Evolutionary conservation across 2,113 vertebrate species (phyloP).

Genomic region (Caranx ignobilis): DNA sequence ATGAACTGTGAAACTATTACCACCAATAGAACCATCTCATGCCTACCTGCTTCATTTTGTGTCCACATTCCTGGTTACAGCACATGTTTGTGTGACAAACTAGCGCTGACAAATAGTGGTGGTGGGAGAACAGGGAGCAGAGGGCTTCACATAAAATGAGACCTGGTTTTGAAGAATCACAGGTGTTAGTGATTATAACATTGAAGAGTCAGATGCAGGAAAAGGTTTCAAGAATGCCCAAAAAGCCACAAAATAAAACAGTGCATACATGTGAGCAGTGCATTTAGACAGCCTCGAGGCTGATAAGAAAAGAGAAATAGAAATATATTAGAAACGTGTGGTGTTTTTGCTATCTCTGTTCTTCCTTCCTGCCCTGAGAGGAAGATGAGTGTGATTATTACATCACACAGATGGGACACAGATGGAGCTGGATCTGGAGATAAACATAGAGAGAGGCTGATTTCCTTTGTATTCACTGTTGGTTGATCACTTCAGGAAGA

Average conservation of each 20-base stretch:
- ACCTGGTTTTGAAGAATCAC: no score
- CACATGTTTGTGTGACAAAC: not conserved
- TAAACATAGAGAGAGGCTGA: not conserved
- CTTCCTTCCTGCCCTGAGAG: constrained; percentile 35
- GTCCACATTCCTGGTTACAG: not conserved
- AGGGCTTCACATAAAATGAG: no score
- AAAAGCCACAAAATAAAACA: not conserved
- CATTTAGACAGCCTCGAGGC: not conserved
- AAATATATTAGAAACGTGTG: constrained; percentile 8
- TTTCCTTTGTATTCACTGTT: no score
- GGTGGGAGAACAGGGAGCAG: not conserved
- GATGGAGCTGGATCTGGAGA: constrained; percentile 30
- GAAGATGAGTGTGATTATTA: constrained; percentile 54
- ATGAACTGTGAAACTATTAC: not conserved
- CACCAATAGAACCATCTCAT: not conserved
- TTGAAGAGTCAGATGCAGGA: no score
- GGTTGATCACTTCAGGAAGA: not conserved
- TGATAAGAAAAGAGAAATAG: not conserved
- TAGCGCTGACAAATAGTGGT: not conserved
- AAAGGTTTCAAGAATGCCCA: not conserved
- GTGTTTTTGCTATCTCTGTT: constrained; percentile 20
- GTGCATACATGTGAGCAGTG: not conserved
- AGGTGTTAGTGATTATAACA: no score
- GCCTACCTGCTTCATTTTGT: no score
- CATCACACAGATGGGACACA: constrained; percentile 48